A percentile compares a stretch with the other conserved stretches of the same genome.
These are phyloP conservation scores for Folsomia manolachei DNA, from an alignment of 2,888 invertebrate genomes.

Conservation along the genomic window DNA sequence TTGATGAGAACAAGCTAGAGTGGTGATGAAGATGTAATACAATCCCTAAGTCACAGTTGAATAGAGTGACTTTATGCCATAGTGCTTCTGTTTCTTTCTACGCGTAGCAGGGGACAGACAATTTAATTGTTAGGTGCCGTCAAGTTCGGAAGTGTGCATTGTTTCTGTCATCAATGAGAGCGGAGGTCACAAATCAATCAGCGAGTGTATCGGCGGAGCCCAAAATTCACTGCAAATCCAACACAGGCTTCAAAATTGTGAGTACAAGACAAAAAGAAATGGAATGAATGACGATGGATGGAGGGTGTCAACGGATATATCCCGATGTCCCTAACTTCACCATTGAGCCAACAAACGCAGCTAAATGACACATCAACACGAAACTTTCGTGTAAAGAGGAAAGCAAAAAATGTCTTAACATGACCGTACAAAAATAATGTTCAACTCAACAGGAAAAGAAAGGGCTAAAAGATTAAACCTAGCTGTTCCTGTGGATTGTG, in stretches of 20 bases:
- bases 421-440: not conserved
- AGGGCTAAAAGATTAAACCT: not conserved
- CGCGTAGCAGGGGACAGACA: not conserved
- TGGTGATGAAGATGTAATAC: too few species aligned
- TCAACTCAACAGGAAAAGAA: not conserved
- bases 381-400: too few species aligned
- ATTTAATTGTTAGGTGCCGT: not conserved
- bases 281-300: not conserved
- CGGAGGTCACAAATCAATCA: conserved; percentile 6
- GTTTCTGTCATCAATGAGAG: not conserved
- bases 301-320: not conserved
- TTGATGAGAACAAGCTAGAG: too few species aligned
- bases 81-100: not conserved
- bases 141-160: not conserved
- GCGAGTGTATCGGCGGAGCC: too few species aligned
- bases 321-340: too few species aligned
- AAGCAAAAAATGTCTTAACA: not conserved
- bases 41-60: too few species aligned
- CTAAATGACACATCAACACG: not conserved
- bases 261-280: too few species aligned
- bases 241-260: too few species aligned
- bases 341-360: not conserved
- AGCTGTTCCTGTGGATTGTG: not conserved
- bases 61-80: not conserved
- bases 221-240: not conserved